Evolutionary conservation across 1,140 invertebrate species (phyloP).

Genomic region (Listronotus oregonensis): DNA sequence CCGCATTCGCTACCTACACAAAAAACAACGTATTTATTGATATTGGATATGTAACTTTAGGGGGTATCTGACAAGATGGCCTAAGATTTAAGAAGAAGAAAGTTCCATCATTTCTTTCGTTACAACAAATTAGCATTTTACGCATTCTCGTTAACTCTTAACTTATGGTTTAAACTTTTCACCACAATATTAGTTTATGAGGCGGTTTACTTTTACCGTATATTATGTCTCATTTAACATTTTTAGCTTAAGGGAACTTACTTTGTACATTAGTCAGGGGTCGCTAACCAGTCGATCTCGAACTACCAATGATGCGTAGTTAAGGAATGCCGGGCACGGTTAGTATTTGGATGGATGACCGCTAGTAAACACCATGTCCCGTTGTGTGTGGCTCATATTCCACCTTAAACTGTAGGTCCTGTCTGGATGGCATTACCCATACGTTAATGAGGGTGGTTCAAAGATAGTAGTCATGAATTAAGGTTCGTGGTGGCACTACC

Average conservation of each 20-base stretch:
- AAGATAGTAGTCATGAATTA: too few species aligned
- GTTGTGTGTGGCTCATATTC: too few species aligned
- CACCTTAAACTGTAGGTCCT: too few species aligned
- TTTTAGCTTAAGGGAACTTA: background rate
- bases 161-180: slow-evolving; percentile 7
- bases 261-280: too few species aligned
- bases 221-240: slow-evolving; percentile 7
- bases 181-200: slow-evolving; percentile 5
- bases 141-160: slow-evolving; percentile 20
- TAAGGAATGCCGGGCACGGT: too few species aligned
- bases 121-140: slow-evolving; percentile 36
- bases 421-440: too few species aligned
- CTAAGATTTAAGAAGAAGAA: slow-evolving; percentile 27
- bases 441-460: too few species aligned
- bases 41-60: slow-evolving; percentile 40
- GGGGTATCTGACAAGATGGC: slow-evolving; percentile 32
- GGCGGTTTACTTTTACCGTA: background rate
- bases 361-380: too few species aligned
- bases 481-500: too few species aligned
- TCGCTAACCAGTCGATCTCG: too few species aligned
- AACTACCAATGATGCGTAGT: too few species aligned
- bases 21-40: slow-evolving; percentile 40
- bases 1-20: slow-evolving; percentile 35
- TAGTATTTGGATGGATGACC: too few species aligned
- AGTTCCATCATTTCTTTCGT: slow-evolving; percentile 25